phyloP scores from a whole-genome alignment of 2,888 invertebrate genomes.

The Gandaritis pyraliata region DNA sequence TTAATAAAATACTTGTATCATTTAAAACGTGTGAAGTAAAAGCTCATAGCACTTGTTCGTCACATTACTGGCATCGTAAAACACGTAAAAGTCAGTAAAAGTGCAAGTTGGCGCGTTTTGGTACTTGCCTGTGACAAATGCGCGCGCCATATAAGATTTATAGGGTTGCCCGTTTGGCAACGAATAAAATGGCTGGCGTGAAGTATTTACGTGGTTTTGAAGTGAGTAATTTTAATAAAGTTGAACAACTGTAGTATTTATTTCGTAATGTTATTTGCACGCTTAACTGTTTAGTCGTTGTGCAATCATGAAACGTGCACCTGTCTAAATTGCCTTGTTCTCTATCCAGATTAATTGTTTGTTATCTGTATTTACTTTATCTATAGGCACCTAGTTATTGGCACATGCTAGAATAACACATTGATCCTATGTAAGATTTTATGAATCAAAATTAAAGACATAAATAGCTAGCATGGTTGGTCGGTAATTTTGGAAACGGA shows the following conservation, averaged over 20 bases:
- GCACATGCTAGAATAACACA: too few species aligned
- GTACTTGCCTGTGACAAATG: constrained; percentile 62
- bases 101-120: constrained; percentile 50
- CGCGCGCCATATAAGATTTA: constrained; percentile 49
- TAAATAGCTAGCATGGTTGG: too few species aligned
- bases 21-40: constrained; percentile 7
- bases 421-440: too few species aligned
- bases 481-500: too few species aligned
- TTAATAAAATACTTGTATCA: constrained; percentile 23
- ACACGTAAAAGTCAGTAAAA: constrained; percentile 29
- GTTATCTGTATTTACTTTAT: neutral
- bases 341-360: neutral
- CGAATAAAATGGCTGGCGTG: constrained; percentile 22
- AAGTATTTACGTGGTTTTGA: constrained; percentile 25
- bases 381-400: neutral
- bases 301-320: neutral
- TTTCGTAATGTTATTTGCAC: neutral
- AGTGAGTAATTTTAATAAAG: constrained; percentile 15
- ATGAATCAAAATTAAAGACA: too few species aligned
- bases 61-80: constrained; percentile 59
- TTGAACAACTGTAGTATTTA: constrained; percentile 7
- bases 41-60: constrained; percentile 41
- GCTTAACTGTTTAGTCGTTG: too few species aligned
- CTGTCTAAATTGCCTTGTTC: neutral
- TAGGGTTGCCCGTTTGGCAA: constrained; percentile 49